Percentiles rank a stretch among this genome's conserved stretches.
Conservation (phyloP, 2,797 vertebrate genomes). For the Zonotrichia albicollis region DNA sequence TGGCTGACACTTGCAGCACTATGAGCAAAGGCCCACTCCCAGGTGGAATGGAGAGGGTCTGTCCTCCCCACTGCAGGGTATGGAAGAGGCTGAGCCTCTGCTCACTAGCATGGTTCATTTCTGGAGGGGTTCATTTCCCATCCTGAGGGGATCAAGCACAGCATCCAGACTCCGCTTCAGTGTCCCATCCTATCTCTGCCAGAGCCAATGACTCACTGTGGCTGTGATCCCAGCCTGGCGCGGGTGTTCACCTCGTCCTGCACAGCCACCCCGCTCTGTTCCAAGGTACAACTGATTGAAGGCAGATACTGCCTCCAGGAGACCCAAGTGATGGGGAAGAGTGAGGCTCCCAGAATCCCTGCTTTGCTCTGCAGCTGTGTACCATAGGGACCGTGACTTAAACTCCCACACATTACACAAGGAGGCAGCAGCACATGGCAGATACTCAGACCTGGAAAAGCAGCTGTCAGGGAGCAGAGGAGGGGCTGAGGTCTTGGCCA, state of each 20-base stretch:
- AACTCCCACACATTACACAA: neutral
- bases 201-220: fast-evolving
- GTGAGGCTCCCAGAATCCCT: neutral
- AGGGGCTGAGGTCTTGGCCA: neutral
- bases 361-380: neutral
- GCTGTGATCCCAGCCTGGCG: neutral
- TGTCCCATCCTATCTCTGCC: neutral
- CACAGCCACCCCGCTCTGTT: fast-evolving
- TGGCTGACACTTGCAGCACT: neutral
- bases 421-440: neutral
- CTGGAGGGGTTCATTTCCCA: neutral
- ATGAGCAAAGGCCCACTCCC: neutral
- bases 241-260: neutral
- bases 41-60: neutral
- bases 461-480: neutral
- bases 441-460: neutral
- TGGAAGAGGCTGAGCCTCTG: neutral
- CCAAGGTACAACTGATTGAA: neutral
- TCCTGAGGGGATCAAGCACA: neutral
- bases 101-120: fast-evolving
- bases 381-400: fast-evolving
- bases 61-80: neutral
- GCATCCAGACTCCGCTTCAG: neutral
- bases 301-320: neutral
- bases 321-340: fast-evolving